These are phyloP conservation scores for Sinella curviseta DNA, from an alignment of 1,140 invertebrate genomes.

Conservation along the genomic window DNA sequence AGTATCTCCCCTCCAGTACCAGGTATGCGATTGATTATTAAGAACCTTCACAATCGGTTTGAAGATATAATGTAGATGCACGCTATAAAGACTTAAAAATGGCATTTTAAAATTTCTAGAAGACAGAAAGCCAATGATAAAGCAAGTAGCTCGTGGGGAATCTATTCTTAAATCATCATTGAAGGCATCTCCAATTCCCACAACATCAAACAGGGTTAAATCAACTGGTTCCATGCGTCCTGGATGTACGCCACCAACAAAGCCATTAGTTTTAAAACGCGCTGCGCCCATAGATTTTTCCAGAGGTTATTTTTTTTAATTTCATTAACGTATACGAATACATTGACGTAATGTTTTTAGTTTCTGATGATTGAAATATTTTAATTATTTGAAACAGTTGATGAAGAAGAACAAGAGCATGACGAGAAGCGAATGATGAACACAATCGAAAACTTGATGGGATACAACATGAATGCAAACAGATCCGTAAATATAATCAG, in stretches of 20 bases:
- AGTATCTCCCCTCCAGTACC: neutral
- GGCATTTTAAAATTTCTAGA: neutral
- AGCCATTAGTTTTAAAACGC: neutral
- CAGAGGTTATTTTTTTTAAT: too few species aligned
- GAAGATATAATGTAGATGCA: neutral
- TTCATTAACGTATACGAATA: too few species aligned
- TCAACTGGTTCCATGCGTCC: neutral
- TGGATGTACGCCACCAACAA: neutral
- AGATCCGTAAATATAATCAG: neutral
- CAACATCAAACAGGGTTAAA: slow-evolving; percentile 1
- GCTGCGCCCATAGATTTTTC: neutral
- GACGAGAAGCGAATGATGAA: neutral
- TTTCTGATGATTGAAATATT: neutral
- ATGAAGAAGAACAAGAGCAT: neutral
- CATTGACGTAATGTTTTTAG: too few species aligned
- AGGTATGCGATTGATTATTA: neutral
- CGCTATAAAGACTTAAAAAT: neutral
- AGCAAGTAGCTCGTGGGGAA: neutral
- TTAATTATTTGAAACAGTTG: neutral
- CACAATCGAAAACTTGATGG: neutral
- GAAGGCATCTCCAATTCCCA: neutral
- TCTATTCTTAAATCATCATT: slow-evolving; percentile 16
- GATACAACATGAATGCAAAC: neutral
- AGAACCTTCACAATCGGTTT: neutral
- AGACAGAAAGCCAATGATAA: neutral